Evolutionary conservation across 1,140 invertebrate genomes (phyloP).

Genomic region (Luehdorfia chinensis): DNA sequence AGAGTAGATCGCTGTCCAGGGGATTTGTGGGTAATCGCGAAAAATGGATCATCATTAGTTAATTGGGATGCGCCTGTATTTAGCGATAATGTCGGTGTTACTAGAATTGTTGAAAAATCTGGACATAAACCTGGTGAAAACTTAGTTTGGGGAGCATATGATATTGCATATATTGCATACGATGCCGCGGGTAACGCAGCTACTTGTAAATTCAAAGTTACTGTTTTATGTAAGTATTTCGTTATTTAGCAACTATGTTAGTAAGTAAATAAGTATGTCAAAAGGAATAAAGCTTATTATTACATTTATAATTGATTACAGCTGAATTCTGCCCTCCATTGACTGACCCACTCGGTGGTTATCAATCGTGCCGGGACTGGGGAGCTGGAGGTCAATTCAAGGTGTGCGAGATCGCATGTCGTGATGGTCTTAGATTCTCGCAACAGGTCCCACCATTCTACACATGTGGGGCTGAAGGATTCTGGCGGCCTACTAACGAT

Average conservation of each 20-base stretch:
- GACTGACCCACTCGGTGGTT: conserved; percentile 92
- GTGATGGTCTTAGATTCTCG: conserved; percentile 91
- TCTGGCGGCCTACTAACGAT: conserved; percentile 93
- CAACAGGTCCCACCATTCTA: conserved; percentile 95
- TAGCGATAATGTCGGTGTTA: conserved; percentile 90
- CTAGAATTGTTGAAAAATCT: conserved; percentile 89
- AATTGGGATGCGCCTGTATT: conserved; percentile 97
- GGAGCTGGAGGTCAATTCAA: conserved; percentile 97
- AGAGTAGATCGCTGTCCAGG: conserved; percentile 93
- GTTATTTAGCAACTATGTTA: conserved; percentile 7
- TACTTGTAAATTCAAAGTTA: conserved; percentile 95
- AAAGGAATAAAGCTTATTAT: conserved; percentile 4
- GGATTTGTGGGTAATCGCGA: conserved; percentile 95
- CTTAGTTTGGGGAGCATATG: conserved; percentile 94
- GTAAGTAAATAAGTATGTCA: too few species aligned
- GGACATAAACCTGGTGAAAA: conserved; percentile 94
- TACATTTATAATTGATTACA: conserved; percentile 48
- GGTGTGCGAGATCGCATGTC: conserved; percentile 93
- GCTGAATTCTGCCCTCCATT: conserved; percentile 94
- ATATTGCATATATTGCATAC: conserved; percentile 95
- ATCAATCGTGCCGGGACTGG: conserved; percentile 96
- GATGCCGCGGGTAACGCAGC: conserved; percentile 95
- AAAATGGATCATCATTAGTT: conserved; percentile 93
- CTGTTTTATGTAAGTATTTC: conserved; percentile 87
- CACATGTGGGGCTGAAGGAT: conserved; percentile 96